Evolutionary conservation across 92 coral and sea anemone species (phyloP).

Genomic region (Zoanthus sociatus): DNA sequence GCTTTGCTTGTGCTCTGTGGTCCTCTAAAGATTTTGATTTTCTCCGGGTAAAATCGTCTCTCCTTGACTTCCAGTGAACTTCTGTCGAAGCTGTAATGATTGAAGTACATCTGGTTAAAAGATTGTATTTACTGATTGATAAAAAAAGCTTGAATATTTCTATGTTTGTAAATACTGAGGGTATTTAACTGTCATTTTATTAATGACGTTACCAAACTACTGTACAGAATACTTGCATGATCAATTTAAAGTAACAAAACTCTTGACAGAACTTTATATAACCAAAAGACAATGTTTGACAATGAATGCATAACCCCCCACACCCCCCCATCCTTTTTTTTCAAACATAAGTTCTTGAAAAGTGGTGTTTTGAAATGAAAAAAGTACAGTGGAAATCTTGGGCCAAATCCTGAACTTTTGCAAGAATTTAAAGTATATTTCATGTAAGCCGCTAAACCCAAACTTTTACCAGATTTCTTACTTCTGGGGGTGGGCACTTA

Average conservation of each 20-base stretch:
- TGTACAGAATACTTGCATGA: slow-evolving; percentile 12
- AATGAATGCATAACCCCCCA: neutral
- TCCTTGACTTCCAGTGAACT: slow-evolving; percentile 18
- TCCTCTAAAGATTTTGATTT: slow-evolving; percentile 7
- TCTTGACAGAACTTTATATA: neutral
- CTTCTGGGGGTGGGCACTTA: neutral
- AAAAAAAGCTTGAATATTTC: neutral
- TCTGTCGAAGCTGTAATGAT: slow-evolving; percentile 6
- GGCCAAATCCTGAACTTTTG: neutral
- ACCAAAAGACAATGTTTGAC: neutral
- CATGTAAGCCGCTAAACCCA: neutral
- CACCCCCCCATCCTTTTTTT: no score
- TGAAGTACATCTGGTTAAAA: slow-evolving; percentile 1
- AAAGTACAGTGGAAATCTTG: neutral
- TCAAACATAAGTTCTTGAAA: neutral
- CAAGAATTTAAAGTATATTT: neutral
- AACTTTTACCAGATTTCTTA: neutral
- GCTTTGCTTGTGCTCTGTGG: slow-evolving; percentile 24
- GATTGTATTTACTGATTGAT: neutral
- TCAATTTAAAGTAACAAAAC: no score
- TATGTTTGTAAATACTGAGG: neutral
- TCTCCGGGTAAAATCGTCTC: neutral
- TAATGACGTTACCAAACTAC: slow-evolving; percentile 3
- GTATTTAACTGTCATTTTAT: slow-evolving; percentile 19
- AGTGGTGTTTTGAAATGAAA: neutral